These are phyloP conservation scores for Iselma pallidipennis DNA, from an alignment of 2,888 invertebrate genomes.

Conservation along the genomic window DNA sequence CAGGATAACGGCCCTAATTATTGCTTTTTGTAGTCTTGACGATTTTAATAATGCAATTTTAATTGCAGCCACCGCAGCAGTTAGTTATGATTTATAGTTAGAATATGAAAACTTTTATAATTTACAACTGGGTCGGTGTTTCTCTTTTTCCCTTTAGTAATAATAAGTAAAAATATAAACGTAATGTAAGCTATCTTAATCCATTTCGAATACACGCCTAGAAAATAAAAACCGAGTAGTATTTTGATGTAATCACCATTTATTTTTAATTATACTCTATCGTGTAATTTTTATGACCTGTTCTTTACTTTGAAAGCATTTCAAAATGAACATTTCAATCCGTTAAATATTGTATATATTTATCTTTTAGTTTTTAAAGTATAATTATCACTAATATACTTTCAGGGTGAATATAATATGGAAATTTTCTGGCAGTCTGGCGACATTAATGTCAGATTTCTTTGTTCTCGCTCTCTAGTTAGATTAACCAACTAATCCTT, in stretches of 20 bases:
- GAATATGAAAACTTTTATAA: slow-evolving; percentile 30
- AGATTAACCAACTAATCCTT: slow-evolving; percentile 42
- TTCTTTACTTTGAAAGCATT: background rate
- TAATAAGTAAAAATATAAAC: slow-evolving; percentile 9
- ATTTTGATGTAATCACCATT: background rate
- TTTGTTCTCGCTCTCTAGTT: slow-evolving; percentile 35
- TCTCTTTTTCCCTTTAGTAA: slow-evolving; percentile 13
- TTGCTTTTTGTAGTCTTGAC: slow-evolving; percentile 36
- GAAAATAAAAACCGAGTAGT: background rate
- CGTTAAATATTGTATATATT: too few relatives aligned
- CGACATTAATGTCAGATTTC: slow-evolving; percentile 33
- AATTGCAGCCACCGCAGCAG: slow-evolving; percentile 36
- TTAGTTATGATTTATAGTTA: slow-evolving; percentile 36
- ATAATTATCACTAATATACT: too few relatives aligned
- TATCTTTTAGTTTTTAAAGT: too few relatives aligned
- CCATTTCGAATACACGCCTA: slow-evolving; percentile 10
- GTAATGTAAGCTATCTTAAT: slow-evolving; percentile 23
- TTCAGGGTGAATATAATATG: too few relatives aligned
- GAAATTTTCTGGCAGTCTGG: slow-evolving; percentile 30
- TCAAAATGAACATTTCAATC: too few relatives aligned
- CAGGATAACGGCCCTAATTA: slow-evolving; percentile 30
- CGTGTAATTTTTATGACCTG: background rate
- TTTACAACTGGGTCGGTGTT: slow-evolving; percentile 31
- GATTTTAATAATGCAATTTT: slow-evolving; percentile 40
- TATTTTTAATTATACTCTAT: background rate